A percentile compares a stretch with the other conserved stretches of the same genome.
These are phyloP conservation scores for Scolopax rusticola DNA, from an alignment of 2,797 vertebrate genomes.

Conservation along the genomic window DNA sequence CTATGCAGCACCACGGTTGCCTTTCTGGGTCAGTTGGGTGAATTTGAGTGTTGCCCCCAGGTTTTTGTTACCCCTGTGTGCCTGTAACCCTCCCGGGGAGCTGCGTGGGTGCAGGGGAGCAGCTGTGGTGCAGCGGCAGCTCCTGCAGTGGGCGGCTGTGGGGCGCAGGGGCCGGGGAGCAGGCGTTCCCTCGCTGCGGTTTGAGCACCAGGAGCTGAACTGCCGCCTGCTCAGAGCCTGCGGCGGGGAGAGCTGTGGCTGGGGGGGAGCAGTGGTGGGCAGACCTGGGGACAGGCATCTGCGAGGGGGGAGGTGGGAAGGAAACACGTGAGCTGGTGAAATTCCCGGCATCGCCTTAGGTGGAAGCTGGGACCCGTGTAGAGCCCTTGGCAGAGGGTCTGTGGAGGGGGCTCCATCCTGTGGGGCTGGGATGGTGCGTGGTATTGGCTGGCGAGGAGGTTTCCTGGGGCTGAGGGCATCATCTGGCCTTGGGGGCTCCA, in stretches of 20 bases:
- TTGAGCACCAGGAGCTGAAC: not conserved
- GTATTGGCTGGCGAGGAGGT: too few species aligned
- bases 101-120: not conserved
- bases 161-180: not conserved
- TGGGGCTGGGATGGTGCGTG: fast-evolving
- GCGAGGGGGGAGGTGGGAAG: not conserved
- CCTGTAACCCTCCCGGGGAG: not conserved
- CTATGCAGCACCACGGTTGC: not conserved
- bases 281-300: not conserved
- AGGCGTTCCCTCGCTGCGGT: not conserved
- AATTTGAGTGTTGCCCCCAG: fast-evolving
- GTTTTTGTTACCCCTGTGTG: not conserved
- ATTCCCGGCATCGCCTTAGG: fast-evolving
- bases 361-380: not conserved
- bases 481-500: not conserved
- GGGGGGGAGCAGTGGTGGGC: fast-evolving
- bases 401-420: not conserved
- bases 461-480: not conserved
- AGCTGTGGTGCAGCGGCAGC: fast-evolving
- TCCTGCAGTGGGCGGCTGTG: not conserved
- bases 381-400: not conserved
- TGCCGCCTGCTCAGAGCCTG: not conserved
- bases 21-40: not conserved
- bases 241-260: not conserved
- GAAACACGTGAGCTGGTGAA: not conserved